Percentiles rank a stretch among this genome's conserved stretches.
These are phyloP conservation scores for Cheilosia grossa DNA, from an alignment of 2,888 invertebrate species.

Conservation along the genomic window DNA sequence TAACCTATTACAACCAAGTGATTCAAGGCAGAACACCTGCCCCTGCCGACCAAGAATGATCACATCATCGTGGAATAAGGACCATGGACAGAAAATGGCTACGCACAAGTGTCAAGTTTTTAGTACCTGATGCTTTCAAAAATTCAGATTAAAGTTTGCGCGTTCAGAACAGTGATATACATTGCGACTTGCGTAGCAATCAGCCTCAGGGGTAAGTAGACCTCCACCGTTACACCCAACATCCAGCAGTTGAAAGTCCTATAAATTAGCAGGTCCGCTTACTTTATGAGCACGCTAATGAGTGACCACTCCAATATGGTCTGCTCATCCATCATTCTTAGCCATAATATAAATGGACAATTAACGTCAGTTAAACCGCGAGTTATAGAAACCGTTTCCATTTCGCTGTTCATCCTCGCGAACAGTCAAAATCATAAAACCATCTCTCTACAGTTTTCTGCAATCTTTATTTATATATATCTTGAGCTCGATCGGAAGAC, in stretches of 20 bases:
- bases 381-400: constrained; percentile 2
- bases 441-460: background rate
- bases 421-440: background rate
- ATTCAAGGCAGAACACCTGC: too few species aligned
- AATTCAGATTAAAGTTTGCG: too few species aligned
- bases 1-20: too few species aligned
- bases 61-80: too few species aligned
- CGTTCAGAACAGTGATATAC: too few species aligned
- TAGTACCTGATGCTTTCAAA: too few species aligned
- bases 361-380: constrained; percentile 4
- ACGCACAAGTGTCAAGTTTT: too few species aligned
- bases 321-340: constrained; percentile 1
- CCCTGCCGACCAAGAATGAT: too few species aligned
- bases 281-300: constrained; percentile 7
- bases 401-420: background rate
- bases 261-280: constrained; percentile 4
- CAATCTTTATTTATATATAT: background rate
- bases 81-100: too few species aligned
- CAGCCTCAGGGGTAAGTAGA: too few species aligned
- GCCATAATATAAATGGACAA: constrained; percentile 5
- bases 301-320: constrained; percentile 11
- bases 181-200: too few species aligned
- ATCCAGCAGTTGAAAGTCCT: background rate
- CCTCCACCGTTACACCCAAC: too few species aligned
- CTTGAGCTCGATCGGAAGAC: constrained; percentile 2